A percentile compares a stretch with the other conserved stretches of the same genome.
These are phyloP conservation scores for Sander vitreus DNA, from an alignment of 2,113 vertebrate species.

Conservation along the genomic window DNA sequence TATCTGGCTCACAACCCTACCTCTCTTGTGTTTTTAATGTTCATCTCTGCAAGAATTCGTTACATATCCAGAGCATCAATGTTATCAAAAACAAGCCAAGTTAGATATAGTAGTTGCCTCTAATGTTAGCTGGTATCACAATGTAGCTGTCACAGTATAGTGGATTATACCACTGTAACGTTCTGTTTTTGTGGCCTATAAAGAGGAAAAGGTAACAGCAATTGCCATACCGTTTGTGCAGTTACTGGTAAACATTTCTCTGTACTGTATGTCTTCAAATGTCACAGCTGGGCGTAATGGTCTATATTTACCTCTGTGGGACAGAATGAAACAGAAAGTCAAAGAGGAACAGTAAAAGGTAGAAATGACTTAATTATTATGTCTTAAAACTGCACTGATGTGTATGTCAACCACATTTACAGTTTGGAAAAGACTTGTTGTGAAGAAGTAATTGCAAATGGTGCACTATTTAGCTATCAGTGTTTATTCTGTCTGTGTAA, in stretches of 20 bases:
- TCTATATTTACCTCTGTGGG: slow-evolving; percentile 47
- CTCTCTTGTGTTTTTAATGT: slow-evolving; percentile 64
- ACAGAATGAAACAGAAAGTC: slow-evolving; percentile 34
- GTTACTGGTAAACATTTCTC: slow-evolving; percentile 44
- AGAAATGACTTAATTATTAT: background rate
- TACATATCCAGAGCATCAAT: slow-evolving; percentile 54
- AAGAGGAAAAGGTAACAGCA: slow-evolving; percentile 37
- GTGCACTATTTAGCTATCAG: slow-evolving; percentile 48
- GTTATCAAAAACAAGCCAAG: slow-evolving; percentile 38
- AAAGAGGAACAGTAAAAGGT: slow-evolving; percentile 31
- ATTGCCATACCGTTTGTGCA: slow-evolving; percentile 33
- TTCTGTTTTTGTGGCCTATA: slow-evolving; percentile 55
- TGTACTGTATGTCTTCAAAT: slow-evolving; percentile 44
- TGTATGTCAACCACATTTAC: background rate
- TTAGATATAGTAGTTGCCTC: slow-evolving; percentile 67
- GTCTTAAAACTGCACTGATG: slow-evolving; percentile 52
- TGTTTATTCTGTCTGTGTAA: slow-evolving; percentile 24
- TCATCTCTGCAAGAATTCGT: slow-evolving; percentile 57
- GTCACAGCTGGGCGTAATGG: slow-evolving; percentile 26
- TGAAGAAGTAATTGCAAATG: slow-evolving; percentile 13
- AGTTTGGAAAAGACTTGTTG: slow-evolving; percentile 12
- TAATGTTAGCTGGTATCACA: slow-evolving; percentile 62
- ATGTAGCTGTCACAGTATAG: slow-evolving; percentile 61
- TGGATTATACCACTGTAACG: slow-evolving; percentile 58
- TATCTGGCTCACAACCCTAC: slow-evolving; percentile 68